Evolutionary conservation across 2,888 invertebrate species (phyloP).

Genomic region (Cephus nigrinus): DNA sequence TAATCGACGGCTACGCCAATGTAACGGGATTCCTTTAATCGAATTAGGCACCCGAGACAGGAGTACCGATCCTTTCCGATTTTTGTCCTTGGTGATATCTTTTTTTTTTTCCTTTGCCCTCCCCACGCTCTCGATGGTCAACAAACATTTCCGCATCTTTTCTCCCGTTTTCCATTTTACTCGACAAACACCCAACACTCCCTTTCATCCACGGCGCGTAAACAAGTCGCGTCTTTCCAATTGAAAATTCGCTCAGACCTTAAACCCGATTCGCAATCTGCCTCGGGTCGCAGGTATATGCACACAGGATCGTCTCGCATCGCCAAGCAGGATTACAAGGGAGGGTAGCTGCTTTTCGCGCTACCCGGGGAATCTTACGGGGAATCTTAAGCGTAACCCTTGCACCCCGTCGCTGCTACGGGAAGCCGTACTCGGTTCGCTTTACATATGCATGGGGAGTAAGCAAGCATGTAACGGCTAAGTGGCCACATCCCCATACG

Average conservation of each 20-base stretch:
- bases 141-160: constrained; percentile 15
- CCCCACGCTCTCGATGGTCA: background rate
- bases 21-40: background rate
- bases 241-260: background rate
- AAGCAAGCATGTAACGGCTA: constrained; percentile 56
- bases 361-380: background rate
- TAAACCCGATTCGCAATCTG: background rate
- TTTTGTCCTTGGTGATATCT: constrained; percentile 8
- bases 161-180: background rate
- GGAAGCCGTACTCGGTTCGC: constrained; percentile 30
- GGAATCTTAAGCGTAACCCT: background rate
- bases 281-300: background rate
- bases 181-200: background rate
- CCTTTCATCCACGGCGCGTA: background rate
- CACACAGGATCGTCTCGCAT: background rate
- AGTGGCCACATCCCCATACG: constrained; percentile 55
- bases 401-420: background rate
- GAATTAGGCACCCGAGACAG: background rate
- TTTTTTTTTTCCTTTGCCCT: constrained; percentile 1
- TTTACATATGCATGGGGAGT: constrained; percentile 51
- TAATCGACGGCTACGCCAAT: background rate
- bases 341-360: background rate
- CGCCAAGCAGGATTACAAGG: background rate
- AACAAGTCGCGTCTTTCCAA: background rate
- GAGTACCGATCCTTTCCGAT: background rate